These are phyloP conservation scores for Athrips mouffetella DNA, from an alignment of 2,888 invertebrate genomes.

Conservation along the genomic window DNA sequence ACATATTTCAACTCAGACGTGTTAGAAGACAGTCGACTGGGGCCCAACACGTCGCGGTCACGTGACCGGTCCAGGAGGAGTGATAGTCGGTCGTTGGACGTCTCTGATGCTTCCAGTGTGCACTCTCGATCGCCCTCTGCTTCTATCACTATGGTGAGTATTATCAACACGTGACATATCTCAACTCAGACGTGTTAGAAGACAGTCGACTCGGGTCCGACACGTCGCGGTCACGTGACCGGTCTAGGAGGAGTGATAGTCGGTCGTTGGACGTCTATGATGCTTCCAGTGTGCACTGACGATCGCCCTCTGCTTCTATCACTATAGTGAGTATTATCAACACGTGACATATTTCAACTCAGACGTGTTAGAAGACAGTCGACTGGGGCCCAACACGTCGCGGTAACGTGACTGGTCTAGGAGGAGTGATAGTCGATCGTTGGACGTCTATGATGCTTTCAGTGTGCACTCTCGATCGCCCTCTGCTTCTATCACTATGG, in stretches of 20 bases:
- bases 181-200: conserved; percentile 55
- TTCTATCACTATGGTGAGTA: conserved; percentile 64
- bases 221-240: conserved; percentile 59
- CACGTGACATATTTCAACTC: too few relatives aligned
- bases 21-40: conserved; percentile 64
- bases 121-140: conserved; percentile 70
- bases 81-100: conserved; percentile 68
- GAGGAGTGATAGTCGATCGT: too few relatives aligned
- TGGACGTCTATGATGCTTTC: too few relatives aligned
- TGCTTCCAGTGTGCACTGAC: conserved; percentile 64
- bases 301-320: conserved; percentile 69
- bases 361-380: too few relatives aligned
- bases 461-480: too few relatives aligned
- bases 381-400: too few relatives aligned
- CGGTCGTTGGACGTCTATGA: conserved; percentile 70
- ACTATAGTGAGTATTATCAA: conserved; percentile 60
- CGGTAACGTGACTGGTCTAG: too few relatives aligned
- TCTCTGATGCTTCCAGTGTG: conserved; percentile 66
- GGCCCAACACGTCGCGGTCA: conserved; percentile 67
- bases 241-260: conserved; percentile 68
- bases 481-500: too few relatives aligned
- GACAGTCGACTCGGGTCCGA: conserved; percentile 72
- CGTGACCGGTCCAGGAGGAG: conserved; percentile 66
- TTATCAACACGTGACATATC: too few relatives aligned
- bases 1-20: conserved; percentile 57